These are phyloP conservation scores for Rhea americana DNA, from an alignment of 2,113 vertebrate genomes.

Conservation along the genomic window DNA sequence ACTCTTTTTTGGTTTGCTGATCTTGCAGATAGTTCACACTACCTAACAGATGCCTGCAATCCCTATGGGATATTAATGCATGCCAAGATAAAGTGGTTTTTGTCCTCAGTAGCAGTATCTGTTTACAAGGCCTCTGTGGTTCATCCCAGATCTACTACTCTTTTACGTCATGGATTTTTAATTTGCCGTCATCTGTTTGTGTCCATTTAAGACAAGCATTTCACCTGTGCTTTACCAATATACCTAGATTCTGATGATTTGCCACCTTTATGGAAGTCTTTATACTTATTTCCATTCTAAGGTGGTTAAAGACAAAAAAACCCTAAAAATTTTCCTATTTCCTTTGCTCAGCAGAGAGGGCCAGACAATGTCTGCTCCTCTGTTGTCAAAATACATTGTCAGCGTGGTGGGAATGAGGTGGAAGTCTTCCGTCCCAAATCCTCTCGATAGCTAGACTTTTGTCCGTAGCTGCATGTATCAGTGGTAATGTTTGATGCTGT, in stretches of 20 bases:
- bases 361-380: fast-evolving
- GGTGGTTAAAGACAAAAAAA: background rate
- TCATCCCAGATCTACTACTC: background rate
- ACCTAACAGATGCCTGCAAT: background rate
- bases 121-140: background rate
- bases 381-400: background rate
- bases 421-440: background rate
- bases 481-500: background rate
- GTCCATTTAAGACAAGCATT: background rate
- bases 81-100: slow-evolving; percentile 22
- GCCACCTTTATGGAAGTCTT: background rate
- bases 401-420: background rate
- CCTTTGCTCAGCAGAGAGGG: background rate
- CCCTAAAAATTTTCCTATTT: background rate
- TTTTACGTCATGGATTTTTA: slow-evolving; percentile 24
- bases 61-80: background rate
- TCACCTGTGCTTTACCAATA: background rate
- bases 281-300: background rate
- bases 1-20: slow-evolving; percentile 28
- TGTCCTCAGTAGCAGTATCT: slow-evolving; percentile 30
- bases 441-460: background rate
- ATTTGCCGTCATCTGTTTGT: slow-evolving; percentile 17
- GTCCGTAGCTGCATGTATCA: background rate
- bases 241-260: background rate
- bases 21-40: slow-evolving; percentile 14